Evolutionary conservation across 2,113 vertebrate genomes (phyloP).

Genomic region (Tyto alba): DNA sequence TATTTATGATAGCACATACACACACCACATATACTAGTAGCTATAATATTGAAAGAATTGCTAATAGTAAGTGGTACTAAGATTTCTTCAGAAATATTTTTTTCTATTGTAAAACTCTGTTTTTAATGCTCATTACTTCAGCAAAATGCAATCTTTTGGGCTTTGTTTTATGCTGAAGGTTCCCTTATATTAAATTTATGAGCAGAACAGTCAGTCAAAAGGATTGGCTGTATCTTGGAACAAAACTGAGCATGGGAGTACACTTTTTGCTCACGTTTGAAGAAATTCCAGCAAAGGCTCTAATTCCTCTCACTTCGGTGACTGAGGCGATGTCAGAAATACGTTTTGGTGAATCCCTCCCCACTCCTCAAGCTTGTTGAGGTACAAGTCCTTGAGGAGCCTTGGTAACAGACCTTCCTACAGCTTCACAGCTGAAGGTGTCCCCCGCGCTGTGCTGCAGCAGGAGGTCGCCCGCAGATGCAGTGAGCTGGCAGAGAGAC

Average conservation of each 20-base stretch:
- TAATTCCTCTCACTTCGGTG: neutral
- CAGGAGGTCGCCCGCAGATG: accelerated
- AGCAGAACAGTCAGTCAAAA: neutral
- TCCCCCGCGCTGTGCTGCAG: neutral
- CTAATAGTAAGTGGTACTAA: neutral
- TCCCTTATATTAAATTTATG: neutral
- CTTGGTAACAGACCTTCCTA: neutral
- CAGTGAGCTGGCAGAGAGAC: accelerated
- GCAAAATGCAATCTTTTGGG: neutral
- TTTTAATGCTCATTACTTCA: neutral
- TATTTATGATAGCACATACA: neutral
- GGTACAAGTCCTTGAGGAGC: neutral
- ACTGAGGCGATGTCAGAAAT: neutral
- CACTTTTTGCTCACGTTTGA: neutral
- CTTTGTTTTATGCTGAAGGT: neutral
- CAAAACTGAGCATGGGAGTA: accelerated
- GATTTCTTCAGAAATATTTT: neutral
- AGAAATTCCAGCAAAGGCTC: neutral
- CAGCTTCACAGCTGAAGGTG: neutral
- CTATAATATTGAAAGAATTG: neutral
- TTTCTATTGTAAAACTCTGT: neutral
- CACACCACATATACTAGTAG: neutral
- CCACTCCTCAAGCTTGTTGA: neutral
- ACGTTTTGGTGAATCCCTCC: neutral
- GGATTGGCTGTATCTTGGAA: neutral